Conservation (phyloP, 2,888 invertebrate species). For the Dorcus parallelipipedus region DNA sequence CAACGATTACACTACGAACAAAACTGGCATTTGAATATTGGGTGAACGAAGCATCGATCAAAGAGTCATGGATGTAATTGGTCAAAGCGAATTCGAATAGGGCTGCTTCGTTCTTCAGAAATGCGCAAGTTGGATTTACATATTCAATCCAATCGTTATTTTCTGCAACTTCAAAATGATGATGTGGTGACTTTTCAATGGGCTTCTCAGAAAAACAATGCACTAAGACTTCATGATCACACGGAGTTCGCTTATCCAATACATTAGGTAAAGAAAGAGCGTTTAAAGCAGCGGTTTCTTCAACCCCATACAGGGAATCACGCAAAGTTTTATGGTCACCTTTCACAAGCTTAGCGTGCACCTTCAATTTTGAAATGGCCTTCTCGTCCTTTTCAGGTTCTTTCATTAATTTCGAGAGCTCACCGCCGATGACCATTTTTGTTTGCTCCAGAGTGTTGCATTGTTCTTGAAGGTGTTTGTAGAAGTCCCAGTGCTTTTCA, state of each 20-base stretch:
- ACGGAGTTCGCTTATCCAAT: conserved; percentile 63
- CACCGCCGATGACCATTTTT: conserved; percentile 50
- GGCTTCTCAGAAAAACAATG: conserved; percentile 38
- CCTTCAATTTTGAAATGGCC: conserved; percentile 54
- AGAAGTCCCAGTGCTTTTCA: conserved; percentile 60
- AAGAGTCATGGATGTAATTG: conserved; percentile 51
- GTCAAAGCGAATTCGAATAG: conserved; percentile 64
- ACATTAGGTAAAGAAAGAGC: conserved; percentile 68
- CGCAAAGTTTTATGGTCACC: conserved; percentile 62
- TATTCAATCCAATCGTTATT: conserved; percentile 56
- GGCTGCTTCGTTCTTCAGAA: conserved; percentile 65
- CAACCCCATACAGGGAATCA: conserved; percentile 65
- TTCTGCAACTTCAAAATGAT: conserved; percentile 57
- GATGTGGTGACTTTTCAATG: conserved; percentile 44
- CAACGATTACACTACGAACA: conserved; percentile 68
- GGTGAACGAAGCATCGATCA: conserved; percentile 54
- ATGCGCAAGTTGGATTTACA: conserved; percentile 58
- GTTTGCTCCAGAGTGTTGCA: conserved; percentile 54
- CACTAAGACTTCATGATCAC: conserved; percentile 37
- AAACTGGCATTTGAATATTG: conserved; percentile 78
- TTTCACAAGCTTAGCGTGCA: conserved; percentile 48
- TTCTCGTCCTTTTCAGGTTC: conserved; percentile 35
- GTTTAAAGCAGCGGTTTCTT: conserved; percentile 64
- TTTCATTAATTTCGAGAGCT: conserved; percentile 51
- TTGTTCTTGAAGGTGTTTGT: conserved; percentile 54